phyloP scores from a whole-genome alignment of 2,113 vertebrate species.

The Paradisaea rubra region DNA sequence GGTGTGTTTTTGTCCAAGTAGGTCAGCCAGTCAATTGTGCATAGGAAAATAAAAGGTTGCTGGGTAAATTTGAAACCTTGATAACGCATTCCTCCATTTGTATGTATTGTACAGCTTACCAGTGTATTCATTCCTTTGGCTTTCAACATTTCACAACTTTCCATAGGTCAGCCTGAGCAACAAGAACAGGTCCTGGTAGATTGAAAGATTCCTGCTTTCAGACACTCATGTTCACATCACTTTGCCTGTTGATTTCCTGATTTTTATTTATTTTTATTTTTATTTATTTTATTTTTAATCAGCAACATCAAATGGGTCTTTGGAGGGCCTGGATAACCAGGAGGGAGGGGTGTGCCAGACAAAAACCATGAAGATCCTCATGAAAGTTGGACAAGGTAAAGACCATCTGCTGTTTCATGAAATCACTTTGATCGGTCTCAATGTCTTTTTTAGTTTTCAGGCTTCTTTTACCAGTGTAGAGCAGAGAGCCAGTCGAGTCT shows the following conservation, averaged over 20 bases:
- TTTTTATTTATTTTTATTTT: conserved; percentile 69
- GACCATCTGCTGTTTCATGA: conserved; percentile 63
- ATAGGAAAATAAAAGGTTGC: neutral
- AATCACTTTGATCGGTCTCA: conserved; percentile 48
- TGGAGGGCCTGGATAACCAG: conserved; percentile 98
- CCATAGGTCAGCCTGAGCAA: conserved; percentile 49
- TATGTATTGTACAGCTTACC: conserved; percentile 29
- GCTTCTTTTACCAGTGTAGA: conserved; percentile 14
- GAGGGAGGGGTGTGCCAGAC: conserved; percentile 97
- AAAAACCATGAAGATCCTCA: conserved; percentile 99
- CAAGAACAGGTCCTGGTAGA: conserved; percentile 56
- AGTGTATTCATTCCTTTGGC: conserved; percentile 57
- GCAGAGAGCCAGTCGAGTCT: neutral
- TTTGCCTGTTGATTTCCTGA: conserved; percentile 73
- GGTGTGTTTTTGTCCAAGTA: conserved; percentile 5
- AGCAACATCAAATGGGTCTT: conserved; percentile 98
- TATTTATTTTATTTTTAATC: conserved; percentile 74
- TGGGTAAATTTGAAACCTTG: conserved; percentile 40
- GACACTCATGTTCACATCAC: conserved; percentile 72
- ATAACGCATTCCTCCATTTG: conserved; percentile 32
- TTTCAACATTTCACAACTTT: conserved; percentile 66
- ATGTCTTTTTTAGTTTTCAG: conserved; percentile 43
- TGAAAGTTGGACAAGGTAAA: conserved; percentile 99
- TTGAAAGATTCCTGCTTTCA: conserved; percentile 59
- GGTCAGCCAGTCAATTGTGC: neutral